Conservation (phyloP, 2,797 vertebrate genomes). For the Tapera naevia region DNA sequence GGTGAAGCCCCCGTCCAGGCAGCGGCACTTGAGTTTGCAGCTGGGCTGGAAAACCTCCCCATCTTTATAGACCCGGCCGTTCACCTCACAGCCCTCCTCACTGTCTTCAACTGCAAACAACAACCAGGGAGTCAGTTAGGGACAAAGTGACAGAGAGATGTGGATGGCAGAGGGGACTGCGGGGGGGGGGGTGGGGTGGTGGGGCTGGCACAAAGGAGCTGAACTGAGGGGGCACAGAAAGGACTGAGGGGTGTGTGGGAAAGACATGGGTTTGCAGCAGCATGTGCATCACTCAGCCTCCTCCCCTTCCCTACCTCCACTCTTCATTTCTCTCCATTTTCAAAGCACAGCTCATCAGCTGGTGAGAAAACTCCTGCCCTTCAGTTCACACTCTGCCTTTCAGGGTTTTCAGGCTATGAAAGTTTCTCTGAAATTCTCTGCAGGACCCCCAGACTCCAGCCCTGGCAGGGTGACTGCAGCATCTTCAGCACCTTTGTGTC, state of each 20-base stretch:
- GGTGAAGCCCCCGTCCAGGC: conserved; percentile 84
- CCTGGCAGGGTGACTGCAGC: background rate
- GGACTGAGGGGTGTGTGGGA: background rate
- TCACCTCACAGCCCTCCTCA: conserved; percentile 84
- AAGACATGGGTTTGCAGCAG: background rate
- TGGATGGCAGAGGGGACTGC: background rate
- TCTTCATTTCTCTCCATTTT: background rate
- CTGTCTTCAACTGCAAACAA: conserved; percentile 77
- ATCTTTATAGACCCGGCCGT: conserved; percentile 82
- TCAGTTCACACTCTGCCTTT: background rate
- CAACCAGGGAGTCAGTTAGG: background rate
- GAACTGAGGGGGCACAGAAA: background rate
- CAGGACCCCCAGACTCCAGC: background rate
- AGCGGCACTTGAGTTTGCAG: conserved; percentile 86
- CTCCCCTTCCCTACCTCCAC: background rate
- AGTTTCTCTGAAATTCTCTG: background rate
- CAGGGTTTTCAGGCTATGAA: background rate
- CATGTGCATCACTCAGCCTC: rapidly evolving
- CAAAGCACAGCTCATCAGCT: background rate
- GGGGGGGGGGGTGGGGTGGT: rapidly evolving
- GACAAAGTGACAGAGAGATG: background rate
- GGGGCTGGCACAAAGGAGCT: background rate
- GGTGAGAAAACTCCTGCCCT: background rate
- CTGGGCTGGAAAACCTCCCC: conserved; percentile 92
- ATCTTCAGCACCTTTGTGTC: background rate